A percentile compares a stretch with the other conserved stretches of the same genome.
These are phyloP conservation scores for Carassius auratus DNA, from an alignment of 2,113 vertebrate species.

Conservation along the genomic window DNA sequence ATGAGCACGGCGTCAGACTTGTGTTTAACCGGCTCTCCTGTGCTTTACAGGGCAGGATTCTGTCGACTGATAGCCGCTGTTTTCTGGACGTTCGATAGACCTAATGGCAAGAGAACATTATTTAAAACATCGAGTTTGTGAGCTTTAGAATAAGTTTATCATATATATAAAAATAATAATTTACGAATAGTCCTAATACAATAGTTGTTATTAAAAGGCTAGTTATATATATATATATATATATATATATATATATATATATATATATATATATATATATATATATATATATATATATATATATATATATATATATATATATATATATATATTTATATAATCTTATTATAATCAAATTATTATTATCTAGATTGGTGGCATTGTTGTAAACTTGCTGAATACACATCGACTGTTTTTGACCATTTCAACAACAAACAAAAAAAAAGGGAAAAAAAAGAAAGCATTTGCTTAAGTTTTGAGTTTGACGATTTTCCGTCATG, in stretches of 20 bases:
- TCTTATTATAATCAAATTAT: background rate
- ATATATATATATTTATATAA: background rate
- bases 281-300: background rate
- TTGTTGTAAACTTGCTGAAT: background rate
- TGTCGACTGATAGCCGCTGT: conserved; percentile 63
- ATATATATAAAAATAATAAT: background rate
- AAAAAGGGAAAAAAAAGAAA: too few species aligned
- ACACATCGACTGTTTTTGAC: background rate
- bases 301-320: background rate
- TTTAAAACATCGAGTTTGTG: background rate
- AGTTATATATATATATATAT: background rate
- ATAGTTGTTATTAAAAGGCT: background rate
- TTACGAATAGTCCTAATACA: background rate
- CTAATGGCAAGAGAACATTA: too few species aligned
- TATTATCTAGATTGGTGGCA: background rate
- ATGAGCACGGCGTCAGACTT: conserved; percentile 51
- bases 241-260: background rate
- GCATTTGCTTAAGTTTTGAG: background rate
- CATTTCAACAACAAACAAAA: background rate
- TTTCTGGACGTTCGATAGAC: background rate
- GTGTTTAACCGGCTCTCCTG: conserved; percentile 23
- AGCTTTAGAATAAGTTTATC: background rate
- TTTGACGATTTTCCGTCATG: background rate
- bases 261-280: background rate
- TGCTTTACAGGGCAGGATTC: conserved; percentile 22